Base-by-base conservation (phyloP, 1,140 invertebrate genomes). In the Cydia amplana region DNA sequence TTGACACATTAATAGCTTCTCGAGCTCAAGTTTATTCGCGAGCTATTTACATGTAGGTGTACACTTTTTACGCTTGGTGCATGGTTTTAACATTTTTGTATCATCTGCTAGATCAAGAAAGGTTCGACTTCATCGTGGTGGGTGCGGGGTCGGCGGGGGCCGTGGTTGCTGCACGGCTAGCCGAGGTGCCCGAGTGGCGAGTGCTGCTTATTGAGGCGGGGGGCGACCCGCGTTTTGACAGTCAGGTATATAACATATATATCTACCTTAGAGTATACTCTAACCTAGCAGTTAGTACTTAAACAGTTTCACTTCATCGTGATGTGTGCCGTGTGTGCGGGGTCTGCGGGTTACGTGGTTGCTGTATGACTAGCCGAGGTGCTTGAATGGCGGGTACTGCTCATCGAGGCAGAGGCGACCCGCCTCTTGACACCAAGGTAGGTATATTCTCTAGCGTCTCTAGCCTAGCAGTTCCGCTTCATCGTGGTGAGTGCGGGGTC, bases 301-400 rank as follows among this genome's bases (percentile, higher is more conserved):
- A 77, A 89, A 1, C 85, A 82, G 10, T 97, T 96, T 67, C 96
- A 96, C 85, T 97, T 96, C 76, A 94, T 97, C 1, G 90, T 97
- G 25, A 94, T 98, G 20, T 97, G 97, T 0, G 97, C 94, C 2
- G 97, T 98, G 20, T 97, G 97, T 0, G 97, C 94, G 2, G 97
- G 97, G 0, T 95, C 96, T 0, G 96, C 97, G 0, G 97, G 97
- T 1, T 94, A 95, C 64, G 97, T 97, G 1, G 55, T 98, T 12
- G 97, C 97, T 0, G 95, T 95, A 55, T 91, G 97, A 18, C 87
- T 96, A 0, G 95, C 95, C 0, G 96, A 96, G 87, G 93, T 94
- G 72, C 83, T 91, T 0, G 85, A 95, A 12, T 96, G 95, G 95
- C 94, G 84, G 40, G 94, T 98, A 16, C 86, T 98, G 1, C 87